A percentile compares a stretch with the other conserved stretches of the same genome.
Evolutionary conservation across 2,113 vertebrate species (phyloP).

Genomic region (Coracopsis vasa): DNA sequence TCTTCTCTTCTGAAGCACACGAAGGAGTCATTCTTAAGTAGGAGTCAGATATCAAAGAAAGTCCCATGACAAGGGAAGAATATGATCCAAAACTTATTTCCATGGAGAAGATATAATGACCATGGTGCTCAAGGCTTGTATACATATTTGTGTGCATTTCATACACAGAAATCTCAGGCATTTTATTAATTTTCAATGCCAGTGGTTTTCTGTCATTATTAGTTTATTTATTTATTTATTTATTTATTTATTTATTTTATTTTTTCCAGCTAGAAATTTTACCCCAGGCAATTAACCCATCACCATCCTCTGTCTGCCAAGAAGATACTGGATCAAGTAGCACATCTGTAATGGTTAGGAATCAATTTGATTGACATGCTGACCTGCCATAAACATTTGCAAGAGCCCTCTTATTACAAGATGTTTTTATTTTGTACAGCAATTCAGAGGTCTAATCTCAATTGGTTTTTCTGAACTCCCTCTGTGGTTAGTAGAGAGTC

Average conservation of each 20-base stretch:
- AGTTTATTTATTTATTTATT: not conserved
- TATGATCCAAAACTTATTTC: not conserved
- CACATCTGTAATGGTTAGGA: not conserved
- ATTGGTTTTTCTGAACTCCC: not conserved
- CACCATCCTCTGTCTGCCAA: not conserved
- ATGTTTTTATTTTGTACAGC: not conserved
- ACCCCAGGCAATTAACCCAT: not conserved
- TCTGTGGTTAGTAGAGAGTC: not conserved
- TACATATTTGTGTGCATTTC: fast-evolving
- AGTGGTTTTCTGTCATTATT: not conserved
- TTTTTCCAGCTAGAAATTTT: not conserved
- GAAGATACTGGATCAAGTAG: not conserved
- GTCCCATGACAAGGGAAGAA: not conserved
- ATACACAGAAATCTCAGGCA: not conserved
- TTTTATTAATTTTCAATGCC: not conserved
- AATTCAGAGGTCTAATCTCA: not conserved
- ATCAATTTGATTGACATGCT: not conserved
- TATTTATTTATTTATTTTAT: not conserved
- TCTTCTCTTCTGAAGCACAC: not conserved
- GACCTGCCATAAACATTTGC: not conserved
- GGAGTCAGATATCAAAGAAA: not conserved
- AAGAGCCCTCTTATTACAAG: not conserved
- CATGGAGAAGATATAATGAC: not conserved
- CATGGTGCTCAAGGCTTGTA: not conserved
- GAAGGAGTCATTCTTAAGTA: not conserved